Conservation (phyloP, 2,797 vertebrate genomes). For the Crenuchus spilurus region DNA sequence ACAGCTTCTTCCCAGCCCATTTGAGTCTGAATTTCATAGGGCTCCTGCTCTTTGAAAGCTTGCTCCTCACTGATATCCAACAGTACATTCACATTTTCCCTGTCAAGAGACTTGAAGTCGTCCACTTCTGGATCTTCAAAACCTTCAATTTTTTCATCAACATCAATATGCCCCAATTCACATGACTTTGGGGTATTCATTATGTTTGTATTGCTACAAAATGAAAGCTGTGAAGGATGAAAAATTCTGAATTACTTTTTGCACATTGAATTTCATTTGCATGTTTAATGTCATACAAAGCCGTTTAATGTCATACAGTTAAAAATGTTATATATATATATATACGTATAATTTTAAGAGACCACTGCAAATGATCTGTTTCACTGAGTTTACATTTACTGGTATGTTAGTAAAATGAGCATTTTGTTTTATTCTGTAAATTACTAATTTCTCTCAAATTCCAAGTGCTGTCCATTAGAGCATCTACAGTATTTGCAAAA, state of each 20-base stretch:
- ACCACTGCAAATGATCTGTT: too few species aligned
- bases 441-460: too few species aligned
- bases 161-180: constrained; percentile 15
- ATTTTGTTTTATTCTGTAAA: too few species aligned
- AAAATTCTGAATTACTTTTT: neutral
- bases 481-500: too few species aligned
- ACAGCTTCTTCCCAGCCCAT: constrained; percentile 86
- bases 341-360: too few species aligned
- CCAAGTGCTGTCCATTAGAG: too few species aligned
- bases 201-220: neutral
- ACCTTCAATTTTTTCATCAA: constrained; percentile 41
- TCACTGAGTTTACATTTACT: too few species aligned
- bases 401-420: too few species aligned
- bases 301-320: too few species aligned
- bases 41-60: constrained; percentile 66
- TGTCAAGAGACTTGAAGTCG: constrained; percentile 56
- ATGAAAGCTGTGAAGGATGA: constrained; percentile 7
- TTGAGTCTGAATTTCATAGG: constrained; percentile 61
- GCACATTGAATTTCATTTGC: neutral
- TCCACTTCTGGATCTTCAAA: constrained; percentile 43
- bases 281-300: neutral
- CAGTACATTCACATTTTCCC: constrained; percentile 70
- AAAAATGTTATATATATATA: too few species aligned
- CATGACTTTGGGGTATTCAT: constrained; percentile 53
- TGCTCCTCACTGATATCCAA: constrained; percentile 78